These are phyloP conservation scores for Diarsia dahlii DNA, from an alignment of 2,888 invertebrate genomes.

Conservation along the genomic window DNA sequence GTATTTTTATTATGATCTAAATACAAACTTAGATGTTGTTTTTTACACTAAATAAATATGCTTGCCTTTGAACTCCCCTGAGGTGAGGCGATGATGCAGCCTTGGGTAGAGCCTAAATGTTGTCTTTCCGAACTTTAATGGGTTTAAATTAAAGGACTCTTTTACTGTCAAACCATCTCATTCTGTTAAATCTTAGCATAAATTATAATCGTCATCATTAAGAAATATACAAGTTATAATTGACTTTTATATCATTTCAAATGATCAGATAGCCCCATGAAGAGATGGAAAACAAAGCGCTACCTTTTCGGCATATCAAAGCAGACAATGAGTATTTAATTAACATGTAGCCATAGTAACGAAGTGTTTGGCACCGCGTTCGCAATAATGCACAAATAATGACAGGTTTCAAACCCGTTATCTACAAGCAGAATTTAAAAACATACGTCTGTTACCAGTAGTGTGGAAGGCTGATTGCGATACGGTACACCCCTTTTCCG, in stretches of 20 bases:
- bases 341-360: conserved; percentile 27
- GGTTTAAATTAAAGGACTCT: not conserved
- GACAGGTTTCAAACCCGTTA: conserved; percentile 48
- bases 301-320: conserved; percentile 10
- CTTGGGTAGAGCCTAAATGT: not conserved
- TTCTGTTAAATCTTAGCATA: not conserved
- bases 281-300: not conserved
- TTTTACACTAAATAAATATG: too few relatives aligned
- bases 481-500: conserved; percentile 48
- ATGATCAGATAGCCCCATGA: not conserved
- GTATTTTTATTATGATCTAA: not conserved
- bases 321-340: conserved; percentile 42
- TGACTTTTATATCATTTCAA: not conserved
- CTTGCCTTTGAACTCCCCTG: too few relatives aligned
- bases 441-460: conserved; percentile 41
- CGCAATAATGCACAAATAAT: conserved; percentile 64
- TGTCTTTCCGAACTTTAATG: not conserved
- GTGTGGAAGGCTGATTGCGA: conserved; percentile 25
- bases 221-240: not conserved
- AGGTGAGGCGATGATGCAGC: too few relatives aligned
- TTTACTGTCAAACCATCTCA: not conserved
- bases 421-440: conserved; percentile 48
- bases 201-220: not conserved
- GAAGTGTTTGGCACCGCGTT: conserved; percentile 37
- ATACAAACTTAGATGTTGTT: not conserved